These are phyloP conservation scores for Ramphastos sulfuratus DNA, from an alignment of 2,113 vertebrate genomes.

Conservation along the genomic window DNA sequence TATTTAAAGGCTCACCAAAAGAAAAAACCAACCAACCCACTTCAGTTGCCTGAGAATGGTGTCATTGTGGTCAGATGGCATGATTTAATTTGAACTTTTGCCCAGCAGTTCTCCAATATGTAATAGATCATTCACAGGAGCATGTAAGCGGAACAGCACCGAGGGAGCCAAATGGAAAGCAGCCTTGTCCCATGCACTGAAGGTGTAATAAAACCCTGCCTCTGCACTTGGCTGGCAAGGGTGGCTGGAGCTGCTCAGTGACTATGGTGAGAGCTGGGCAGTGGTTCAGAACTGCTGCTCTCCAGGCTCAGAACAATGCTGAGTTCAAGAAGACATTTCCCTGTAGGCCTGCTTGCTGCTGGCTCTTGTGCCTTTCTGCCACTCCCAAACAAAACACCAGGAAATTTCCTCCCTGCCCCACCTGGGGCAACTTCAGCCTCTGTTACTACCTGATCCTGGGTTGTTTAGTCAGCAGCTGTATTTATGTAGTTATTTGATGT, in stretches of 20 bases:
- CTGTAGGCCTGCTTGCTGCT: neutral
- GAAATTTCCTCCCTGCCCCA: neutral
- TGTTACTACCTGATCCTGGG: neutral
- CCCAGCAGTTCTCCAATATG: conserved; percentile 45
- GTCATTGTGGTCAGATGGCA: conserved; percentile 61
- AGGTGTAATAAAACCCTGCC: conserved; percentile 25
- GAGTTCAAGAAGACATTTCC: neutral
- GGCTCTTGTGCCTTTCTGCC: neutral
- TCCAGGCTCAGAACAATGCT: neutral
- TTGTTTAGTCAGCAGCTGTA: neutral
- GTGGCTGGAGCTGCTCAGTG: neutral
- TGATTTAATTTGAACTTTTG: conserved; percentile 5
- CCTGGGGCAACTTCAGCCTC: neutral
- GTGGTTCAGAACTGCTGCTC: neutral
- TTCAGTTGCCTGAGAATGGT: conserved; percentile 29
- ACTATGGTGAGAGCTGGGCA: conserved; percentile 5
- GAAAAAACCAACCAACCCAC: neutral
- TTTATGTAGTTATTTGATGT: neutral
- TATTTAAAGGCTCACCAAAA: neutral
- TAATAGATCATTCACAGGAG: conserved; percentile 52
- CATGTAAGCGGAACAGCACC: conserved; percentile 25
- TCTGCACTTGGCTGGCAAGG: neutral
- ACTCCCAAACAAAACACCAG: neutral
- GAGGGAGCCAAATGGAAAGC: conserved; percentile 50
- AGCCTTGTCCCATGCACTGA: conserved; percentile 9